These are phyloP conservation scores for Mergus octosetaceus DNA, from an alignment of 2,797 vertebrate species.

Conservation along the genomic window DNA sequence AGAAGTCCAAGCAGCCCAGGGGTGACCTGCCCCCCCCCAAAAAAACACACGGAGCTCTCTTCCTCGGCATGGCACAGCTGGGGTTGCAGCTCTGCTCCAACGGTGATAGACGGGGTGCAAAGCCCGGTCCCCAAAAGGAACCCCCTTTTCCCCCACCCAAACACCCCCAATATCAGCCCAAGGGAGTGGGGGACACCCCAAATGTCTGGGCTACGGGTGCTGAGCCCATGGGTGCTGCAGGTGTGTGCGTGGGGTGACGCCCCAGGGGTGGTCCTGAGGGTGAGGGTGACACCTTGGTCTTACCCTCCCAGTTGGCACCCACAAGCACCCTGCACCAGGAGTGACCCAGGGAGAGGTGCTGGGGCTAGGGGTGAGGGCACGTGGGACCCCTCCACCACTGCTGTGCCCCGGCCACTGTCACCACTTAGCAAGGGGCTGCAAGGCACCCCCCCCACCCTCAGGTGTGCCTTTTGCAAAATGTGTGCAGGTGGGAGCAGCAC, in stretches of 20 bases:
- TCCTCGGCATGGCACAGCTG: neutral
- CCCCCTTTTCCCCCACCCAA: neutral
- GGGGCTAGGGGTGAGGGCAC: neutral
- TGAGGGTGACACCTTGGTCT: neutral
- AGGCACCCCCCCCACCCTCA: neutral
- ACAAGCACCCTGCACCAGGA: neutral
- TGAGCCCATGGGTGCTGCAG: neutral
- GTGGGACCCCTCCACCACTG: neutral
- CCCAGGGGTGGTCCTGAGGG: no score
- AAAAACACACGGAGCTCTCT: neutral
- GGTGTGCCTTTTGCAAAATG: neutral
- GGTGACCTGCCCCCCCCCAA: neutral
- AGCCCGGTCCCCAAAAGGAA: no score
- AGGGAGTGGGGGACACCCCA: neutral
- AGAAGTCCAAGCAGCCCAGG: neutral
- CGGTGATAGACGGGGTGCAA: neutral
- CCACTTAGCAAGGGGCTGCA: neutral
- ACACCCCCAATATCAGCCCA: no score
- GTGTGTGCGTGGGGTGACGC: no score
- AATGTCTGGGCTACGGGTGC: neutral
- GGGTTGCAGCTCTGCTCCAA: neutral
- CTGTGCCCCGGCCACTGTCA: neutral
- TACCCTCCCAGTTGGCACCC: neutral
- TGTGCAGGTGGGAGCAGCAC: neutral
- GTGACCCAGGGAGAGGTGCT: neutral